Percentiles rank a stretch among this genome's conserved stretches.
phyloP scores from a whole-genome alignment of 2,888 invertebrate genomes.

The Mimumesa dahlbomi region DNA sequence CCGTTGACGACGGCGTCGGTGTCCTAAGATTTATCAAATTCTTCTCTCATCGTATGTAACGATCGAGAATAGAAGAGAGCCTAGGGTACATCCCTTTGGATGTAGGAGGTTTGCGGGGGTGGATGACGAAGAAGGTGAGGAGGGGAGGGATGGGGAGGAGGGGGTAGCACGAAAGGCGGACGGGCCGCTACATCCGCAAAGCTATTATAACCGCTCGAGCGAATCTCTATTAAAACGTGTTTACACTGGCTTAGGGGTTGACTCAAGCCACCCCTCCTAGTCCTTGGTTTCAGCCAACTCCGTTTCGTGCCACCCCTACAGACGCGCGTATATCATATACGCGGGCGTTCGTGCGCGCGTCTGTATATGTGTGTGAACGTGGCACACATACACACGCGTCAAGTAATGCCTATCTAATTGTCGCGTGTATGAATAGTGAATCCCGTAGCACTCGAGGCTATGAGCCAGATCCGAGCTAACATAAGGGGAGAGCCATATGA shows the following conservation, averaged over 20 bases:
- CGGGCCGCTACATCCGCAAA: conserved; percentile 78
- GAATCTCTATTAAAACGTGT: conserved; percentile 81
- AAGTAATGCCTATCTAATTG: conserved; percentile 81
- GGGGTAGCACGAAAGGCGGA: conserved; percentile 59
- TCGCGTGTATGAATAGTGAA: conserved; percentile 81
- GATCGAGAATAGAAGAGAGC: conserved; percentile 37
- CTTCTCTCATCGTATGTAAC: conserved; percentile 36
- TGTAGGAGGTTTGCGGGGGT: no score
- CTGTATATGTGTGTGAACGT: conserved; percentile 2
- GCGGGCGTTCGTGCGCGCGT: conserved; percentile 11
- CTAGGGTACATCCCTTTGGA: not conserved
- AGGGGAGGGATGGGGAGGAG: conserved; percentile 18
- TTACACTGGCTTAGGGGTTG: conserved; percentile 81
- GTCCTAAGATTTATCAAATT: conserved; percentile 39
- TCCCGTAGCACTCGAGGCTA: conserved; percentile 80
- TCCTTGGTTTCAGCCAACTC: conserved; percentile 71
- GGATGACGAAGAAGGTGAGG: conserved; percentile 15
- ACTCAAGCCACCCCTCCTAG: conserved; percentile 77
- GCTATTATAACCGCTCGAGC: conserved; percentile 81
- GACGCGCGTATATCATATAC: conserved; percentile 40
- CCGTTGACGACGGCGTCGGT: no score
- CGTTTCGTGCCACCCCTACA: conserved; percentile 64
- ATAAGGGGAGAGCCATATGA: conserved; percentile 78
- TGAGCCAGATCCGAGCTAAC: conserved; percentile 78
- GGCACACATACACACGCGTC: conserved; percentile 35